These are phyloP conservation scores for Drosophila punjabiensis DNA, from an alignment of 1,140 invertebrate genomes.

Conservation along the genomic window DNA sequence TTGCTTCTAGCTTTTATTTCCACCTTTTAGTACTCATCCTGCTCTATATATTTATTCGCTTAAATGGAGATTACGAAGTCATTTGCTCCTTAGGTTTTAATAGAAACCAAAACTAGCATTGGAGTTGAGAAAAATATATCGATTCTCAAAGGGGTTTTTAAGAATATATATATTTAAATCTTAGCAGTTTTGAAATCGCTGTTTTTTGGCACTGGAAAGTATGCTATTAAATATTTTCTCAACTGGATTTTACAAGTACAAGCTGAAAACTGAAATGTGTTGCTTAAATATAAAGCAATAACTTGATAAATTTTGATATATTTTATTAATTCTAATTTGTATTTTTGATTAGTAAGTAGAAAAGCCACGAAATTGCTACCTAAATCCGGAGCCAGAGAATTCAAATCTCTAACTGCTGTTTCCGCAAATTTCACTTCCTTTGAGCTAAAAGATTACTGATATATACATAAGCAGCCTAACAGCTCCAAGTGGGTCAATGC, in stretches of 20 bases:
- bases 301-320: no score
- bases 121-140: no score
- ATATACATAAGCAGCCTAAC: not conserved
- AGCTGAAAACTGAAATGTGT: not conserved
- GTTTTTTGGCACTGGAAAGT: not conserved
- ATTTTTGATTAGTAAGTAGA: no score
- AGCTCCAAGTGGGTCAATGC: constrained; percentile 70
- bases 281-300: not conserved
- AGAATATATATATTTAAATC: not conserved
- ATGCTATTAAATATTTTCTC: not conserved
- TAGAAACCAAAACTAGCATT: constrained; percentile 2
- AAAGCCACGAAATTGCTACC: no score
- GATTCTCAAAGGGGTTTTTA: not conserved
- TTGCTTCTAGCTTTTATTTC: not conserved
- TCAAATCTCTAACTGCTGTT: not conserved
- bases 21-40: not conserved
- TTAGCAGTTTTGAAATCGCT: not conserved
- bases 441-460: not conserved
- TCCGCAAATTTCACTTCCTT: not conserved
- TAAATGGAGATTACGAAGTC: constrained; percentile 18
- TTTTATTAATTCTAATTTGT: no score
- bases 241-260: fast-evolving
- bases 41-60: not conserved
- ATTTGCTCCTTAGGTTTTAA: not conserved
- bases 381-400: not conserved